These are phyloP conservation scores for Lateolabrax maculatus DNA, from an alignment of 2,797 vertebrate genomes.

Conservation along the genomic window DNA sequence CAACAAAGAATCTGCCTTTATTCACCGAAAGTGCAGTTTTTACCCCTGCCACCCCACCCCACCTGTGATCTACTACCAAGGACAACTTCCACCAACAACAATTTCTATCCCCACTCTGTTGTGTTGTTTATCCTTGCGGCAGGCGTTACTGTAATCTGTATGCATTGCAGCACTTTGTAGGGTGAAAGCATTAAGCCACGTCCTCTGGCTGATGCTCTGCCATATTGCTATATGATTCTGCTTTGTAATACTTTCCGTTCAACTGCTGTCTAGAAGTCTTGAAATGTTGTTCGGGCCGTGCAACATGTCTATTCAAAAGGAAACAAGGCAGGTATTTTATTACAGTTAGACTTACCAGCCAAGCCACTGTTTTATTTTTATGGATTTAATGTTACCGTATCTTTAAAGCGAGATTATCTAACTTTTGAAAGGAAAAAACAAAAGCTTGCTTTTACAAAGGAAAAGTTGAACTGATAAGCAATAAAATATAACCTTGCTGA, in stretches of 20 bases:
- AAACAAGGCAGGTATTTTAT: slow-evolving; percentile 64
- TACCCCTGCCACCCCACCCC: slow-evolving; percentile 13
- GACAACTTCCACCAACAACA: slow-evolving; percentile 47
- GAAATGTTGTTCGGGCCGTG: slow-evolving; percentile 57
- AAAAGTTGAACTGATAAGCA: slow-evolving; percentile 10
- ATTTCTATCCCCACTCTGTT: slow-evolving; percentile 31
- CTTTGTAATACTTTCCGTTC: slow-evolving; percentile 73
- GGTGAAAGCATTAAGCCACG: slow-evolving; percentile 48
- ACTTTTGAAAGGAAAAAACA: slow-evolving; percentile 23
- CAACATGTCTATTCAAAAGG: slow-evolving; percentile 75
- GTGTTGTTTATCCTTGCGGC: slow-evolving; percentile 53
- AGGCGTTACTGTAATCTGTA: slow-evolving; percentile 55
- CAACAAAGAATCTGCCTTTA: slow-evolving; percentile 58
- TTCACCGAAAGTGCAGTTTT: slow-evolving; percentile 59
- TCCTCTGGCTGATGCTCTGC: slow-evolving; percentile 51
- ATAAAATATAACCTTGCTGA: slow-evolving; percentile 24
- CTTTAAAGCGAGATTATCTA: slow-evolving; percentile 49
- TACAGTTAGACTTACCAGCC: slow-evolving; percentile 23
- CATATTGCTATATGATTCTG: slow-evolving; percentile 58
- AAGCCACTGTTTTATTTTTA: slow-evolving; percentile 20
- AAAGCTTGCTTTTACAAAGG: slow-evolving; percentile 1
- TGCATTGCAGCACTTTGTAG: slow-evolving; percentile 77
- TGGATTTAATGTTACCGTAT: slow-evolving; percentile 6
- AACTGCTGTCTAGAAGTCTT: slow-evolving; percentile 64
- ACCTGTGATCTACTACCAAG: slow-evolving; percentile 49